Base-by-base conservation (phyloP, 2,888 invertebrate genomes). In the Pristionchus entomophagus region DNA sequence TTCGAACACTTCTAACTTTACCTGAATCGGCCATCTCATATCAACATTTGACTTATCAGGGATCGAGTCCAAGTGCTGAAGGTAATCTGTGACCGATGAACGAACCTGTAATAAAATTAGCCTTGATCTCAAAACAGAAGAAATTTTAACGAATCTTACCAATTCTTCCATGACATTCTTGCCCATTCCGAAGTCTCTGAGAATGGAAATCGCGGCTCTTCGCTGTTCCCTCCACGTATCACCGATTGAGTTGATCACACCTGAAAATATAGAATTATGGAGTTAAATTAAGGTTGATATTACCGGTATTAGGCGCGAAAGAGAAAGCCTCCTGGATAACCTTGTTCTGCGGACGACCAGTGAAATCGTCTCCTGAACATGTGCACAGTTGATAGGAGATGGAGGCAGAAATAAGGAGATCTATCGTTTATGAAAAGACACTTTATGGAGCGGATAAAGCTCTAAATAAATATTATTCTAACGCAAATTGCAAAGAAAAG, bases 141-240 rank as follows among this genome's bases (percentile, higher is more conserved):
- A 59, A 14, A 26, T 12, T 22, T 4, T 0, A 29, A 26, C 32
- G 62, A 4, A n/a, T n/a, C n/a, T 62, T 62, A 32, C 29, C 1
- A 32, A 32, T n/a, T n/a, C n/a, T n/a, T n/a, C n/a, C n/a, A n/a
- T n/a, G n/a, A n/a, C n/a, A n/a, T n/a, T n/a, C n/a, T n/a, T n/a
- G n/a, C n/a, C n/a, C n/a, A n/a, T n/a, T n/a, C n/a, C n/a, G n/a
- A n/a, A n/a, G n/a, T n/a, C n/a, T n/a, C n/a, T n/a, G n/a, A n/a
- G n/a, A n/a, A n/a, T n/a, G n/a, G n/a, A n/a, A n/a, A n/a, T n/a
- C 2, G 90, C 83, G 2, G 88, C 84, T 38, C 90, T 38, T 78
- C 91, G 56, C 35, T 90, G 88, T 26, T 88, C 85, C 62, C 85
- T 86, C 91, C 91, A 91, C 5, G 65, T 85, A 10, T 89, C 88